Conservation (phyloP, 2,113 vertebrate species). For the Microtus richardsoni region DNA sequence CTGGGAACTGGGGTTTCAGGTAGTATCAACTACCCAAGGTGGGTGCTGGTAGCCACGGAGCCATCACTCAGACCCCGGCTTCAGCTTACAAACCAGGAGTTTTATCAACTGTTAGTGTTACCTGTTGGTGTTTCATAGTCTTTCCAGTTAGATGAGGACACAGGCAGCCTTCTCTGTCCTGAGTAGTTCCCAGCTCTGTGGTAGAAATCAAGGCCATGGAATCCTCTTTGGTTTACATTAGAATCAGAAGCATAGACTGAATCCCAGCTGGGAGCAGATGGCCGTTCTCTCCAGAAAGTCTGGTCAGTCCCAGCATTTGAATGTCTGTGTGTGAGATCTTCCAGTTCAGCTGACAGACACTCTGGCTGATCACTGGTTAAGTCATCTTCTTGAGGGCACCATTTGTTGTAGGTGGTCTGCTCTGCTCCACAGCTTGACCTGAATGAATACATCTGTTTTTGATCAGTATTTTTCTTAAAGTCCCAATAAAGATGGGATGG, state of each 20-base stretch:
- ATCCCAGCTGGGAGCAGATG: slow-evolving; percentile 43
- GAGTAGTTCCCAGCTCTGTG: slow-evolving; percentile 67
- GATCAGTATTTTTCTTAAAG: slow-evolving; percentile 55
- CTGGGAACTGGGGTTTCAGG: not conserved
- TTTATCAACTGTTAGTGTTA: slow-evolving; percentile 61
- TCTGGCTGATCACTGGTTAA: slow-evolving; percentile 44
- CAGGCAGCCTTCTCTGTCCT: slow-evolving; percentile 71
- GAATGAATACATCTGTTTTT: slow-evolving; percentile 68
- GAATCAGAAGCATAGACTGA: slow-evolving; percentile 70
- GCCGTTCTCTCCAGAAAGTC: slow-evolving; percentile 60
- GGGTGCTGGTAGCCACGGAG: not conserved
- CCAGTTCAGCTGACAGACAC: slow-evolving; percentile 56
- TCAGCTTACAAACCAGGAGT: slow-evolving; percentile 43
- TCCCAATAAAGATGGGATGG: slow-evolving; percentile 53
- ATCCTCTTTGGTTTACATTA: slow-evolving; percentile 64
- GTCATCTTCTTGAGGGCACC: slow-evolving; percentile 48
- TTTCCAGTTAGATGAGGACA: slow-evolving; percentile 50
- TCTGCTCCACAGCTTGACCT: not conserved
- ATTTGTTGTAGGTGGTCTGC: slow-evolving; percentile 35
- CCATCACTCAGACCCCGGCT: not conserved
- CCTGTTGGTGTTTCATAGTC: slow-evolving; percentile 77
- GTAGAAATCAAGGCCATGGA: slow-evolving; percentile 68
- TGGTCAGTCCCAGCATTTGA: slow-evolving; percentile 62
- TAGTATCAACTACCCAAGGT: not conserved
- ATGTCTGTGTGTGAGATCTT: slow-evolving; percentile 23